Conservation (phyloP, 2,113 vertebrate genomes). For the Phalacrocorax brasilianus region DNA sequence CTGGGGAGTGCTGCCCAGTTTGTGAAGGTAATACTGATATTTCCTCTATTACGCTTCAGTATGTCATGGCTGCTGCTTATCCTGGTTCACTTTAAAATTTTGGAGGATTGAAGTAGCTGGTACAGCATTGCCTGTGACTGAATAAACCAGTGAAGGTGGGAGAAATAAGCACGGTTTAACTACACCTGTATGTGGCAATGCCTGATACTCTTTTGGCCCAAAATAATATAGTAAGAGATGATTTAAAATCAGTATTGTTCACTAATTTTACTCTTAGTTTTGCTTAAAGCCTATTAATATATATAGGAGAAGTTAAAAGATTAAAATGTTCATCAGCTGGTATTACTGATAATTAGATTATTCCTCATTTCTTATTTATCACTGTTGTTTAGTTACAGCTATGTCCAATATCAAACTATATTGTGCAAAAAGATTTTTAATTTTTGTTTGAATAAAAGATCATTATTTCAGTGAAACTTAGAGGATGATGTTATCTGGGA, state of each 20-base stretch:
- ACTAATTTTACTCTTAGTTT: background rate
- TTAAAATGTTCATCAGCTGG: fast-evolving
- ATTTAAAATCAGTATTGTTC: background rate
- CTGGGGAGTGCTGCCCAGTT: conserved; percentile 88
- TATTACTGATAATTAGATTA: background rate
- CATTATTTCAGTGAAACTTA: background rate
- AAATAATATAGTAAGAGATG: background rate
- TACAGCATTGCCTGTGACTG: background rate
- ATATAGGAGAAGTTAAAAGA: background rate
- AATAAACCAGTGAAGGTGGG: background rate
- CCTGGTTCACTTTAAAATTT: background rate
- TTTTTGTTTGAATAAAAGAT: background rate
- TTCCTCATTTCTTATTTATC: background rate
- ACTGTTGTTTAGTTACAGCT: background rate
- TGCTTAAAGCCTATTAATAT: background rate
- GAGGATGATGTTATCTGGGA: background rate
- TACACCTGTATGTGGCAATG: background rate
- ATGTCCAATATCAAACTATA: too few relatives aligned
- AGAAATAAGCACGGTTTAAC: background rate
- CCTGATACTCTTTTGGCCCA: background rate
- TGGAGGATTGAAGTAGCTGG: background rate
- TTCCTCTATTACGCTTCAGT: fast-evolving
- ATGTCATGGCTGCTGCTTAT: background rate
- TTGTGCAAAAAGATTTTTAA: background rate
- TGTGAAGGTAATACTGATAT: conserved; percentile 79